These are phyloP conservation scores for Peucedramus taeniatus DNA, from an alignment of 2,113 vertebrate genomes.

Conservation along the genomic window DNA sequence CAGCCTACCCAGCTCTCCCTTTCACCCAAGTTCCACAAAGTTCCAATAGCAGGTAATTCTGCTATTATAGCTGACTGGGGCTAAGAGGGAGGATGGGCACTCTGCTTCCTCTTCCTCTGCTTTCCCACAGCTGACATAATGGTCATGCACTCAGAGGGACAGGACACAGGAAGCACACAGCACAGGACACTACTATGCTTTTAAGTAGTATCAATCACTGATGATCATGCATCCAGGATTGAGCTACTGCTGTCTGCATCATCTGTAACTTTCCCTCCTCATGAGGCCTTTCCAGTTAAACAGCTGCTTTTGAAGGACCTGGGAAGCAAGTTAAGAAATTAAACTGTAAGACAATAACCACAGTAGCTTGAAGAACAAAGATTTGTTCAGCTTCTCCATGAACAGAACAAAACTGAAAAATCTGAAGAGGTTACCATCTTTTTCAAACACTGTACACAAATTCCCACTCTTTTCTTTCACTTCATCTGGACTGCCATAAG, in stretches of 20 bases:
- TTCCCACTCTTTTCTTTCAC: conserved; percentile 25
- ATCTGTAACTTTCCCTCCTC: neutral
- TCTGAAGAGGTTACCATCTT: conserved; percentile 54
- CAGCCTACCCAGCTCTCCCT: neutral
- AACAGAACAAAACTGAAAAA: neutral
- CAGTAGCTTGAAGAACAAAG: neutral
- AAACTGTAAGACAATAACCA: neutral
- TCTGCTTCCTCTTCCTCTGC: neutral
- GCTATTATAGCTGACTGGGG: neutral
- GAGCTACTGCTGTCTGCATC: neutral
- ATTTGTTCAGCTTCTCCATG: neutral
- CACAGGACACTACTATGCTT: neutral
- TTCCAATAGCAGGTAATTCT: neutral
- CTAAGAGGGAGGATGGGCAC: neutral
- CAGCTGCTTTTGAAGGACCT: neutral
- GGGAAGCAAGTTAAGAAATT: neutral
- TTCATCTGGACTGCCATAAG: conserved; percentile 63
- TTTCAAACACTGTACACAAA: neutral
- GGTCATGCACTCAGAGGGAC: neutral
- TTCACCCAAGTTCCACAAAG: neutral
- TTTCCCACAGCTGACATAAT: neutral
- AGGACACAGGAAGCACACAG: neutral
- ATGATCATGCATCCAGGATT: neutral
- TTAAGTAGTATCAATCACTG: neutral
- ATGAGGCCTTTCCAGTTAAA: neutral